phyloP scores from a whole-genome alignment of 23 tunicate genomes.

The Oikopleura albicans region DNA sequence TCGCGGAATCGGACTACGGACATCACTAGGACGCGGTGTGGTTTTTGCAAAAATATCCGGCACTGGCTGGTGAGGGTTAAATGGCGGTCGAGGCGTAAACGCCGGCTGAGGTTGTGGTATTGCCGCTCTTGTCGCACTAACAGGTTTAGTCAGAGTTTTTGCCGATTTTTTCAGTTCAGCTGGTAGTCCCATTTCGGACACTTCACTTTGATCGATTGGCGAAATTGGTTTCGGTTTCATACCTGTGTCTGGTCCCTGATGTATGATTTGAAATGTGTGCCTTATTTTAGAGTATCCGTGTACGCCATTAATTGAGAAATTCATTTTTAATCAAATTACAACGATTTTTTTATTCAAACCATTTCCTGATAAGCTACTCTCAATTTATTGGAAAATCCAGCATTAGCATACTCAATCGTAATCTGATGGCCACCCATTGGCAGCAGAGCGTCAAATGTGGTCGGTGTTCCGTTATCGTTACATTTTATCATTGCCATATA shows the following conservation, averaged over 20 bases:
- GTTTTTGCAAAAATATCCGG: too few relatives aligned
- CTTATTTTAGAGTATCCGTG: too few relatives aligned
- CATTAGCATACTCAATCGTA: neutral
- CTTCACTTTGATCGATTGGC: neutral
- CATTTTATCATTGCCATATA: too few relatives aligned
- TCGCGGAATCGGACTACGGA: neutral
- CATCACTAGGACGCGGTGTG: neutral
- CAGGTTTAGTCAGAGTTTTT: neutral
- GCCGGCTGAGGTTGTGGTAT: neutral
- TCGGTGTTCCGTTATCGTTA: too few relatives aligned
- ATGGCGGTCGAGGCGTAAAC: neutral
- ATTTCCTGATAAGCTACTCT: neutral
- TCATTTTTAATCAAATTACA: too few relatives aligned
- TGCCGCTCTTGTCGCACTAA: neutral
- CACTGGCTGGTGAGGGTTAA: too few relatives aligned
- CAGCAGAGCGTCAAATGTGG: neutral
- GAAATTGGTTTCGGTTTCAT: neutral
- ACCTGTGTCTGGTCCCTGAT: neutral
- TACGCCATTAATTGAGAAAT: too few relatives aligned
- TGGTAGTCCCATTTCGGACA: neutral
- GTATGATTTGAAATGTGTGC: too few relatives aligned
- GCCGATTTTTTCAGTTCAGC: neutral
- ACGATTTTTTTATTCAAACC: too few relatives aligned
- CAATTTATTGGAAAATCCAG: neutral
- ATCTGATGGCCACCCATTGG: neutral